Evolutionary conservation across 2,888 invertebrate species (phyloP).

Genomic region (Polia nebulosa): DNA sequence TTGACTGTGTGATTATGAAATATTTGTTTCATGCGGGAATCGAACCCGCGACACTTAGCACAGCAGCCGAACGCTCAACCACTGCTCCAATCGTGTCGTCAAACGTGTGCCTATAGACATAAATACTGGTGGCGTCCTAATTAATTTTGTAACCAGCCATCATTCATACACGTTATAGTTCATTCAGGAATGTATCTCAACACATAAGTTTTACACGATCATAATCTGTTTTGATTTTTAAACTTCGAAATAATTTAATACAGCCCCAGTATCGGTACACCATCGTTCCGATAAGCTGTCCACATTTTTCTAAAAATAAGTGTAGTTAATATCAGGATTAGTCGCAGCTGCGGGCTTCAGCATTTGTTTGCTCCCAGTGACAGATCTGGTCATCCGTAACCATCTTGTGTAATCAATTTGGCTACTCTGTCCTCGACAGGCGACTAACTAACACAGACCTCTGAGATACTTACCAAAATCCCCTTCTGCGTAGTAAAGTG

Average conservation of each 20-base stretch:
- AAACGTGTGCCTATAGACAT: no score
- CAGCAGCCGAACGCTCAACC: no score
- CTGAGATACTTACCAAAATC: not conserved
- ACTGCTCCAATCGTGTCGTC: no score
- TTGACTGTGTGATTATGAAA: no score
- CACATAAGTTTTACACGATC: no score
- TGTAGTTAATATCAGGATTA: constrained; percentile 61
- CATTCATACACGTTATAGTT: no score
- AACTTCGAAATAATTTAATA: not conserved
- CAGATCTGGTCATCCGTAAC: constrained; percentile 69
- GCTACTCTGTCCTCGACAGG: constrained; percentile 60
- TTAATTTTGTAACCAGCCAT: no score
- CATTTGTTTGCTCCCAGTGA: constrained; percentile 67
- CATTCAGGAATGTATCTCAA: no score
- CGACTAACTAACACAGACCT: constrained; percentile 48
- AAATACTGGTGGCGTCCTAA: no score
- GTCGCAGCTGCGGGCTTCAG: constrained; percentile 56
- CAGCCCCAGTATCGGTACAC: not conserved
- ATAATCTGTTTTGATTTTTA: not conserved
- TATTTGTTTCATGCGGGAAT: no score
- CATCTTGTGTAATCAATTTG: constrained; percentile 71
- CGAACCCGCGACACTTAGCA: no score
- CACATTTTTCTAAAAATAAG: constrained; percentile 38
- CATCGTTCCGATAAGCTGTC: not conserved
- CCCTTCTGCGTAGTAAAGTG: not conserved